Evolutionary conservation across 2,888 invertebrate species (phyloP), one percentile per base, ranked within the genome.

Genomic region (Mylabris sibirica): DNA sequence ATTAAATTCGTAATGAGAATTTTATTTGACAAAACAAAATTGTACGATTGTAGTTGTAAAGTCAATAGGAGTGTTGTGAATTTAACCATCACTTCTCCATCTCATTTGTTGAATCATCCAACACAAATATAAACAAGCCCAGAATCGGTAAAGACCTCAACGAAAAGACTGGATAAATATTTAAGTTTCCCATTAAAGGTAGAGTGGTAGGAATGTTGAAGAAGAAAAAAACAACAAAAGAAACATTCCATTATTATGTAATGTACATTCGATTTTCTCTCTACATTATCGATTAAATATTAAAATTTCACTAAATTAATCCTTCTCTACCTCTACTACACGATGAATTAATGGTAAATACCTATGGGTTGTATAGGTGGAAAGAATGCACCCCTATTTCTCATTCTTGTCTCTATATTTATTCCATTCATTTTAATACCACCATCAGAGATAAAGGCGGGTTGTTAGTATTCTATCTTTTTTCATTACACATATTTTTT

Each of bases 51-150:
- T 34, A 34, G 34, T 8, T 14, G 38, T 12, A 35, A 11, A 38
- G 38, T 38, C 3, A 3, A 38, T 14, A 38, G 14, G n/a, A 8
- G n/a, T n/a, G 8, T 35, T 2, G 14, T 41, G 41, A 38, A 38
- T 38, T 14, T 38, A 38, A 30, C 35, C 35, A 41, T 4, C 14
- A 20, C 49, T 20, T 49, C 9, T 20, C 20, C 20, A 1, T 49
- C 17, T 44, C 20, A 49, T 49, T 49, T 49, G 20, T 49, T 20
- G n/a, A 49, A 44, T 44, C 44, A 44, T 22, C 59, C 30, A 68
- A 72, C 70, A 72, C n/a, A n/a, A n/a, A 72, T 74, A 74, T 75
- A 74, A 74, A 75, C 74, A 74, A 75, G 30, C 74, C 74, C 71
- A 68, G 69, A 67, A 64, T 73, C 70, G 66, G 68, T 72, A 72